phyloP scores from a whole-genome alignment of 2,113 vertebrate genomes.

The Eleginops maclovinus region DNA sequence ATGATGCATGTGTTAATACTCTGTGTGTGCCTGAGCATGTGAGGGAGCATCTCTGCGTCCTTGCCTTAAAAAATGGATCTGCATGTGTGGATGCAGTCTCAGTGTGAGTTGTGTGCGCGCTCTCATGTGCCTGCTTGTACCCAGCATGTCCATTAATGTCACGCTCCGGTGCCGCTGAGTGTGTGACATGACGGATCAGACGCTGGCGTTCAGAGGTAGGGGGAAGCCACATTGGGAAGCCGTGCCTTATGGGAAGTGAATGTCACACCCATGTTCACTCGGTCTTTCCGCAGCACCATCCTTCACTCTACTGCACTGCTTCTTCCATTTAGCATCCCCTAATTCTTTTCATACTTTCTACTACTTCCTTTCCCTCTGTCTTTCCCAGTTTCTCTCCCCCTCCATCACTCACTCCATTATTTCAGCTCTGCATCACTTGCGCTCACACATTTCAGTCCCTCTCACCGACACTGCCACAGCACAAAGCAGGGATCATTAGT shows the following conservation, averaged over 20 bases:
- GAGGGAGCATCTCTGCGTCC: conserved; percentile 10
- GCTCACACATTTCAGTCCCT: conserved; percentile 46
- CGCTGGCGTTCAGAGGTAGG: not conserved
- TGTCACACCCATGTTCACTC: conserved; percentile 37
- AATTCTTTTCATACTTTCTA: conserved; percentile 30
- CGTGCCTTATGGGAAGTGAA: conserved; percentile 34
- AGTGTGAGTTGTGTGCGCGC: conserved; percentile 2
- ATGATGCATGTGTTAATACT: conserved; percentile 44
- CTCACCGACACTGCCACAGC: conserved; percentile 48
- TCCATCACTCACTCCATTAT: conserved; percentile 73
- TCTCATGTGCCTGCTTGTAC: conserved; percentile 21
- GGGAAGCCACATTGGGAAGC: conserved; percentile 15
- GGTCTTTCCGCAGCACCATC: conserved; percentile 29
- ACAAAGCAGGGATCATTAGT: conserved; percentile 78
- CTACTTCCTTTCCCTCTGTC: conserved; percentile 35
- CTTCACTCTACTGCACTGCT: conserved; percentile 35
- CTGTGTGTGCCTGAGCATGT: not conserved
- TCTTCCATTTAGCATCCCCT: conserved; percentile 35
- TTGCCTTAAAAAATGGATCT: conserved; percentile 25
- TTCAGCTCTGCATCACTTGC: conserved; percentile 59
- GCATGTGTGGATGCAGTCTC: conserved; percentile 18
- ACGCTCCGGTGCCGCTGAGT: conserved; percentile 16
- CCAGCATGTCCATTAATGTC: conserved; percentile 56
- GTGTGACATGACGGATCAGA: conserved; percentile 43
- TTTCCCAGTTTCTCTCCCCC: conserved; percentile 37